Evolutionary conservation across 1,140 invertebrate genomes (phyloP).

Genomic region (Propsilocerus akamusi): DNA sequence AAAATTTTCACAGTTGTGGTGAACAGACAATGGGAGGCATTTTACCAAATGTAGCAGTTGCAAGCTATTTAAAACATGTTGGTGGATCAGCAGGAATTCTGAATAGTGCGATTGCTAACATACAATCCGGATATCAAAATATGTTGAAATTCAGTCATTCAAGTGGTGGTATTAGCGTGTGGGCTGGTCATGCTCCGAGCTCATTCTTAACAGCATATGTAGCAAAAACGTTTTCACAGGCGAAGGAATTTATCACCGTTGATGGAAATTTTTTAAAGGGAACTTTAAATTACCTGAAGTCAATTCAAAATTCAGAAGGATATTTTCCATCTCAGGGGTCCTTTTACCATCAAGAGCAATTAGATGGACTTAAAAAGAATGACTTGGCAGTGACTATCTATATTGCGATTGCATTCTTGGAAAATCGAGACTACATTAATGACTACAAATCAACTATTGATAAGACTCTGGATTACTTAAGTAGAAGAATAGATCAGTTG

Average conservation of each 20-base stretch:
- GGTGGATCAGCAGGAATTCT: too few relatives aligned
- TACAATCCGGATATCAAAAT: too few relatives aligned
- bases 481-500: conserved; percentile 42
- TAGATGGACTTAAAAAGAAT: conserved; percentile 37
- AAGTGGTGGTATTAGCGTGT: too few relatives aligned
- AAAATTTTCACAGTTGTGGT: too few relatives aligned
- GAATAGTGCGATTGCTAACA: too few relatives aligned
- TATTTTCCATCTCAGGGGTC: conserved; percentile 61
- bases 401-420: conserved; percentile 56
- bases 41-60: conserved; percentile 77
- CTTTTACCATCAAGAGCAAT: conserved; percentile 52
- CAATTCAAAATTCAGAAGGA: conserved; percentile 60
- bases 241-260: conserved; percentile 57
- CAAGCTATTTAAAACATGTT: conserved; percentile 58
- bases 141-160: too few relatives aligned
- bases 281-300: conserved; percentile 61
- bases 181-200: too few relatives aligned
- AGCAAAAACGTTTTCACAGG: conserved; percentile 69
- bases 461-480: conserved; percentile 64
- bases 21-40: conserved; percentile 92
- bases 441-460: conserved; percentile 42
- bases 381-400: conserved; percentile 65
- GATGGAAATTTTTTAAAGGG: conserved; percentile 50
- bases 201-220: conserved; percentile 95
- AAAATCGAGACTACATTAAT: conserved; percentile 34